These are phyloP conservation scores for Scaptomyza polygonia DNA, from an alignment of 2,888 invertebrate species.

Conservation along the genomic window DNA sequence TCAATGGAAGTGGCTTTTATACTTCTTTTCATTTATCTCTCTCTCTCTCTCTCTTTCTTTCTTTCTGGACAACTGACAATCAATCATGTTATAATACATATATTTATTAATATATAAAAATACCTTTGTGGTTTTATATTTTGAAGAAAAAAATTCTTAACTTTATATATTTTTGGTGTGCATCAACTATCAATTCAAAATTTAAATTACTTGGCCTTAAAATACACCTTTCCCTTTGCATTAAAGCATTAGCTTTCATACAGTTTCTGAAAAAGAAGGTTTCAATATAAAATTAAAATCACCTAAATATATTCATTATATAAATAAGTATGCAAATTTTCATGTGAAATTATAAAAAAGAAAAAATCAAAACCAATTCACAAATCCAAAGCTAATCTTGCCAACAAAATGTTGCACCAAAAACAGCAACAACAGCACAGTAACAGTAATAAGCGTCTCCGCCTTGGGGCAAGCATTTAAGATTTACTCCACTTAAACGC, in stretches of 20 bases:
- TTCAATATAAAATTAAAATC: not conserved
- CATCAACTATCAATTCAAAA: not conserved
- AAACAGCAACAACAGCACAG: slow-evolving; percentile 22
- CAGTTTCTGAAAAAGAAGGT: not conserved
- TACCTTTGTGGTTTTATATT: slow-evolving; percentile 29
- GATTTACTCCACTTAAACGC: slow-evolving; percentile 75
- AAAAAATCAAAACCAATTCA: slow-evolving; percentile 19
- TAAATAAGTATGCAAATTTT: slow-evolving; percentile 49
- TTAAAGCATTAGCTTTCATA: not conserved
- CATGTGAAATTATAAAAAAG: slow-evolving; percentile 53
- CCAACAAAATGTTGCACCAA: slow-evolving; percentile 48
- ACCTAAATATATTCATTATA: slow-evolving; percentile 16
- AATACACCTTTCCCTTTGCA: not conserved
- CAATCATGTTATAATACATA: slow-evolving; percentile 61
- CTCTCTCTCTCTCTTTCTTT: not conserved
- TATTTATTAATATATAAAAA: slow-evolving; percentile 20
- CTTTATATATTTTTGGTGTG: not conserved
- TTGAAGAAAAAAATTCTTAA: not conserved
- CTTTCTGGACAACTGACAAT: slow-evolving; percentile 55
- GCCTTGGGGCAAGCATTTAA: slow-evolving; percentile 68
- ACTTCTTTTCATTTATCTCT: slow-evolving; percentile 19
- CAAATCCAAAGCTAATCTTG: slow-evolving; percentile 50
- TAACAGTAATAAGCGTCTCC: slow-evolving; percentile 35
- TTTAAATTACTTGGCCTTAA: not conserved
- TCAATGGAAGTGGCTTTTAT: slow-evolving; percentile 39